These are phyloP conservation scores for Morone chrysops DNA, from an alignment of 2,113 vertebrate genomes.

Conservation along the genomic window DNA sequence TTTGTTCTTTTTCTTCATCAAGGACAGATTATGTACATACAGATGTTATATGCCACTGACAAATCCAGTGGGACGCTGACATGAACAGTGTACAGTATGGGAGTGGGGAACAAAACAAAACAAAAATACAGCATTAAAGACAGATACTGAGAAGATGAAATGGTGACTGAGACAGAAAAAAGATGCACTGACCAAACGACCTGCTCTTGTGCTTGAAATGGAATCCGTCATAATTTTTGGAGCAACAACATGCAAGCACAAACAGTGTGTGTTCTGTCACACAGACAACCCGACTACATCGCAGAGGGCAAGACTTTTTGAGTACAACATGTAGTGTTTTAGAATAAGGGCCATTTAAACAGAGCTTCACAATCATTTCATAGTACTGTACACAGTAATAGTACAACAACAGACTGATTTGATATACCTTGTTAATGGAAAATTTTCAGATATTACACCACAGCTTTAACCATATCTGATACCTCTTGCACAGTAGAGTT, in stretches of 20 bases:
- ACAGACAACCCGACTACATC: conserved; percentile 53
- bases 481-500: conserved; percentile 72
- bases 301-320: conserved; percentile 65
- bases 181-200: conserved; percentile 65
- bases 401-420: conserved; percentile 74
- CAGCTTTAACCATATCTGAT: conserved; percentile 70
- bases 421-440: conserved; percentile 75
- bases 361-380: conserved; percentile 79
- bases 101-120: conserved; percentile 30
- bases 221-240: conserved; percentile 61
- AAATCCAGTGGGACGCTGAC: conserved; percentile 62
- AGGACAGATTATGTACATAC: conserved; percentile 84
- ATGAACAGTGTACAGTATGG: conserved; percentile 46
- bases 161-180: conserved; percentile 40
- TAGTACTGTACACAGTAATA: conserved; percentile 75
- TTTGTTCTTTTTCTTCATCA: conserved; percentile 73
- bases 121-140: conserved; percentile 28
- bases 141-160: conserved; percentile 20
- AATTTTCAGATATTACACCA: conserved; percentile 69
- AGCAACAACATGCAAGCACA: conserved; percentile 69
- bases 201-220: conserved; percentile 83
- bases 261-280: conserved; percentile 52
- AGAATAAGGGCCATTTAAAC: conserved; percentile 74
- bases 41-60: conserved; percentile 76
- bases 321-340: conserved; percentile 67